Conservation (phyloP, 2,113 vertebrate genomes). For the Hippocampus barbouri region DNA sequence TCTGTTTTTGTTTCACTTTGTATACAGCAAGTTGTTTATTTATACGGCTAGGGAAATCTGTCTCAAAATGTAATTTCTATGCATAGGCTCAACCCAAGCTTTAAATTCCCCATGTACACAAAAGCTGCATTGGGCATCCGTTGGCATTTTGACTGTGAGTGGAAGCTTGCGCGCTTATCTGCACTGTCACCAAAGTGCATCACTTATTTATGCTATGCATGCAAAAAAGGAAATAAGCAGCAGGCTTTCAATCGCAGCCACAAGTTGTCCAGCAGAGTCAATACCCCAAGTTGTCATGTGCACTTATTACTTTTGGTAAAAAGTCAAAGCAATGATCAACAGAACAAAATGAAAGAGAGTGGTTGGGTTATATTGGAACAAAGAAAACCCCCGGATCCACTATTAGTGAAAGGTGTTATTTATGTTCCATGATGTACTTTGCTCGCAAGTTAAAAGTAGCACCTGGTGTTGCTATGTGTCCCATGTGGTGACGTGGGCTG, state of each 20-base stretch:
- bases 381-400: neutral
- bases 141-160: conserved; percentile 4
- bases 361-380: neutral
- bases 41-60: neutral
- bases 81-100: neutral
- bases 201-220: neutral
- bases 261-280: neutral
- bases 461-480: conserved; percentile 8
- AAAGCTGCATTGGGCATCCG: neutral
- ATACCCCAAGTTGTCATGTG: neutral
- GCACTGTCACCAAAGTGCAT: neutral
- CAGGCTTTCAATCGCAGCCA: neutral
- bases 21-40: neutral
- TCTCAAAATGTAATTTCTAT: neutral
- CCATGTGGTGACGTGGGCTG: neutral
- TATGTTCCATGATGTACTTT: conserved; percentile 6
- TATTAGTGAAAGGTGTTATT: neutral
- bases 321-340: neutral
- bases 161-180: neutral
- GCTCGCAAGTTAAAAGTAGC: conserved; percentile 14
- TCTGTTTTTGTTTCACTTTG: neutral
- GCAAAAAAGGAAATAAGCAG: neutral
- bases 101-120: neutral
- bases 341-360: neutral
- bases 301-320: neutral